These are phyloP conservation scores for Vicugna pacos DNA, from an alignment of 2,113 vertebrate genomes.

Conservation along the genomic window DNA sequence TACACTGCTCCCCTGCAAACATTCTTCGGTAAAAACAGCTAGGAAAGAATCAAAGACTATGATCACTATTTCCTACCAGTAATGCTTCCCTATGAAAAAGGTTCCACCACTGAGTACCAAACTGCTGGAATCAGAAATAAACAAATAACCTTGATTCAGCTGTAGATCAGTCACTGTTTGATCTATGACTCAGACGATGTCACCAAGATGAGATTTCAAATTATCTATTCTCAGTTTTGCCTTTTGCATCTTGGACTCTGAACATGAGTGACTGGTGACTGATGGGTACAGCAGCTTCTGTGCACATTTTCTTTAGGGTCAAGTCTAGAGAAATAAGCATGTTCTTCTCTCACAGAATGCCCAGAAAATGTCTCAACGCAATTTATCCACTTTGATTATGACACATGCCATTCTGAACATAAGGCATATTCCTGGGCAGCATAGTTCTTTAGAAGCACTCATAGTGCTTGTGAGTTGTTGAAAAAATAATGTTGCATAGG, in stretches of 20 bases:
- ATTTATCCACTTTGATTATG: neutral
- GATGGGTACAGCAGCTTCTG: neutral
- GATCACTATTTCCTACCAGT: neutral
- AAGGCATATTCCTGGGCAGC: neutral
- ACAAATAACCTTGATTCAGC: neutral
- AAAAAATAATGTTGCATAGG: neutral
- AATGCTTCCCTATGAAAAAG: neutral
- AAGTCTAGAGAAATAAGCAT: neutral
- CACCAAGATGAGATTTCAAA: neutral
- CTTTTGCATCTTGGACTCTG: neutral
- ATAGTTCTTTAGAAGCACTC: neutral
- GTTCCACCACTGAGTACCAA: neutral
- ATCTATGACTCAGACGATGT: neutral
- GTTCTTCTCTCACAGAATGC: neutral
- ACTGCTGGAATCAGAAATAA: neutral
- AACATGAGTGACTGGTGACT: neutral
- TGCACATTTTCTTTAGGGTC: neutral
- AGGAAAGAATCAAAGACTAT: neutral
- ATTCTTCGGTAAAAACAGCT: neutral
- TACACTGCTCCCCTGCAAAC: neutral
- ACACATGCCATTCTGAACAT: neutral
- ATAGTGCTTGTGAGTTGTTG: neutral
- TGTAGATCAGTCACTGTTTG: neutral
- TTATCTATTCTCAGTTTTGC: neutral
- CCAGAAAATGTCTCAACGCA: neutral